Conservation (phyloP, 2,113 vertebrate genomes). For the Neotragus moschatus region DNA sequence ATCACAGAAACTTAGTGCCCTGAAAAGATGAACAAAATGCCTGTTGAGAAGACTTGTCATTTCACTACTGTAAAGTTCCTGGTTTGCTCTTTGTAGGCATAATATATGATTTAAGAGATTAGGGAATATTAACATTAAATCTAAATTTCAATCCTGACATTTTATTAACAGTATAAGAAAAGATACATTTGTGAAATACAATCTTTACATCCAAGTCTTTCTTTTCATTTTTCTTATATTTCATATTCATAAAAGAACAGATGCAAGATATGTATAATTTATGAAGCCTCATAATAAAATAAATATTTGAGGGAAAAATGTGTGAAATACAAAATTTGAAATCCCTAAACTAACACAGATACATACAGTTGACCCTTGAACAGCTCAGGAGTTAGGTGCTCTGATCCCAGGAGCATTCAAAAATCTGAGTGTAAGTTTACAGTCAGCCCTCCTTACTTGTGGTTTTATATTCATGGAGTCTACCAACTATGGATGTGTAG, state of each 20-base stretch:
- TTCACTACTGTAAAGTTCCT: not conserved
- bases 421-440: not conserved
- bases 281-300: not conserved
- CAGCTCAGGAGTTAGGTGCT: not conserved
- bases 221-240: not conserved
- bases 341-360: conserved; percentile 30
- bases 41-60: not conserved
- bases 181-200: not conserved
- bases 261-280: not conserved
- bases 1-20: not conserved
- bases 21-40: not conserved
- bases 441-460: not conserved
- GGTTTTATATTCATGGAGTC: not conserved
- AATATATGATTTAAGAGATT: not conserved
- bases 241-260: not conserved
- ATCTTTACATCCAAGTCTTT: not conserved
- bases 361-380: not conserved
- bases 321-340: not conserved
- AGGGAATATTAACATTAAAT: conserved; percentile 21
- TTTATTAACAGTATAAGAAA: not conserved
- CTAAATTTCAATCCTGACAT: not conserved
- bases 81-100: not conserved
- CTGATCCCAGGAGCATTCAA: not conserved
- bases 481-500: not conserved
- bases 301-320: not conserved